A percentile compares a stretch with the other conserved stretches of the same genome.
phyloP scores from a whole-genome alignment of 2,888 invertebrate species.

The Orthonychiurus folsomi region DNA sequence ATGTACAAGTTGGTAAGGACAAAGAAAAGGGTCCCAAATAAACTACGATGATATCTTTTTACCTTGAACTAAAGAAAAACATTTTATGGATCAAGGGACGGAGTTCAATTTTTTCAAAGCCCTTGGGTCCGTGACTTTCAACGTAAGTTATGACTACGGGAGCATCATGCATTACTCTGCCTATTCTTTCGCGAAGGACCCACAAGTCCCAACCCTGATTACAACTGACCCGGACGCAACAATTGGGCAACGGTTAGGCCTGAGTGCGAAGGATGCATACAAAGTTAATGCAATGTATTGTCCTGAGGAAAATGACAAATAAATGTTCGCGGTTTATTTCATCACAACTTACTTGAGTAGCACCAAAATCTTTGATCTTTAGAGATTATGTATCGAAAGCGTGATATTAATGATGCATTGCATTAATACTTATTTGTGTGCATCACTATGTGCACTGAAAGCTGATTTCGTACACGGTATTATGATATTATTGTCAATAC shows the following conservation, averaged over 20 bases:
- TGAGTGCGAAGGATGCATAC: slow-evolving; percentile 6
- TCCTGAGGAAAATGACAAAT: slow-evolving; percentile 10
- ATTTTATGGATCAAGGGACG: neutral
- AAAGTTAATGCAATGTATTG: slow-evolving; percentile 11
- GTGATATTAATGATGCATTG: too few species aligned
- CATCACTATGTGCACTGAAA: too few species aligned
- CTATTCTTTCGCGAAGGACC: slow-evolving; percentile 10
- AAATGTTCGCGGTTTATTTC: too few species aligned
- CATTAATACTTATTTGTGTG: too few species aligned
- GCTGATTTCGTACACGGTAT: too few species aligned
- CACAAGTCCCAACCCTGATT: slow-evolving; percentile 3
- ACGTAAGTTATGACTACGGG: slow-evolving; percentile 6
- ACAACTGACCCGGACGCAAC: slow-evolving; percentile 4
- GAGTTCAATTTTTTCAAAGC: neutral
- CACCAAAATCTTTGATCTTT: too few species aligned
- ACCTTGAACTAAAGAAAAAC: neutral
- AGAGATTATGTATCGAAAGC: too few species aligned
- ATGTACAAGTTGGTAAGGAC: slow-evolving; percentile 9
- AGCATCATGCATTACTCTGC: slow-evolving; percentile 12
- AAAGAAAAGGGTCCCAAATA: neutral
- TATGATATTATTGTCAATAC: too few species aligned
- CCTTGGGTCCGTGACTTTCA: neutral
- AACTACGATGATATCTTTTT: neutral
- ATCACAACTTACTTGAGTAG: too few species aligned
- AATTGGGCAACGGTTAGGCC: slow-evolving; percentile 8